phyloP scores from a whole-genome alignment of 2,797 vertebrate genomes.

The Falco biarmicus region DNA sequence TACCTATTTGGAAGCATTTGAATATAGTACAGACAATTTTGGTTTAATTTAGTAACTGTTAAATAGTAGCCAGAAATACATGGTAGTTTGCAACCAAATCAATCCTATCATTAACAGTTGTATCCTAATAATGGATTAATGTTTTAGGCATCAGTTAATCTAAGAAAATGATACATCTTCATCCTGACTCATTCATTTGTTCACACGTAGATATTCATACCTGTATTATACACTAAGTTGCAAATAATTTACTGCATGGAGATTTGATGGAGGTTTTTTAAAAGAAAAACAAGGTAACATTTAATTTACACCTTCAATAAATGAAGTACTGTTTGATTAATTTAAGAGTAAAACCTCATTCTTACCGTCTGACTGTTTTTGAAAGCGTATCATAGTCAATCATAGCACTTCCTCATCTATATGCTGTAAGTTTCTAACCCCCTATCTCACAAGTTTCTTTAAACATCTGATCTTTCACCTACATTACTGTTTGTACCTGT shows the following conservation, averaged over 20 bases:
- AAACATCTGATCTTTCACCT: neutral
- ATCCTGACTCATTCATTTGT: neutral
- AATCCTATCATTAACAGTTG: neutral
- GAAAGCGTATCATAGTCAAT: neutral
- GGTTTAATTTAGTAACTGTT: neutral
- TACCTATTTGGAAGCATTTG: neutral
- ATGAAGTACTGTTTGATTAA: neutral
- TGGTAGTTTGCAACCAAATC: neutral
- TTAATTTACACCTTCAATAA: neutral
- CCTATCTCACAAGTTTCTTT: rapidly evolving
- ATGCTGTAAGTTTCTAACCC: neutral
- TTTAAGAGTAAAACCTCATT: neutral
- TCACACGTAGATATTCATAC: neutral
- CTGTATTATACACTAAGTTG: rapidly evolving
- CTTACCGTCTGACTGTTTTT: neutral
- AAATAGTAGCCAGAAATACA: neutral
- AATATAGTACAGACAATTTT: neutral
- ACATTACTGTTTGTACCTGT: neutral
- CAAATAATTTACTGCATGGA: neutral
- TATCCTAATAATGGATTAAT: neutral
- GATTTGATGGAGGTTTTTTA: neutral
- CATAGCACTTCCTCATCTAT: no score
- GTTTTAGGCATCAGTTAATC: neutral
- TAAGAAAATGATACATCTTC: neutral
- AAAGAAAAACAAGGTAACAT: neutral